phyloP scores from a whole-genome alignment of 1,140 invertebrate genomes.

The Steinernema khuongi region DNA sequence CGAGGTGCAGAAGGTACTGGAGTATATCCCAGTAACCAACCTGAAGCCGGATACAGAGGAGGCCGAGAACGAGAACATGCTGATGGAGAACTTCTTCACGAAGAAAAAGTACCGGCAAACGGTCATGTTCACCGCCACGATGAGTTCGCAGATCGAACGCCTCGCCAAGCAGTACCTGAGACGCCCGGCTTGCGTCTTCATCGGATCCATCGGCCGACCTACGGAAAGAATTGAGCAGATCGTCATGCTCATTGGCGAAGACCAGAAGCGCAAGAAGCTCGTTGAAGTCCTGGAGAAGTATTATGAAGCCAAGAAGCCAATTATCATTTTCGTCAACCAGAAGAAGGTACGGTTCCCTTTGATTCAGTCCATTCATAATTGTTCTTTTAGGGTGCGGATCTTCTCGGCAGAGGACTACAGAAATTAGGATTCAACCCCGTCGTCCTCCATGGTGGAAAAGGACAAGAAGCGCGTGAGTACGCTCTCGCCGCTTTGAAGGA shows the following conservation, averaged over 20 bases:
- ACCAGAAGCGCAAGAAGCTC: slow-evolving; percentile 74
- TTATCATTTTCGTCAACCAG: slow-evolving; percentile 99
- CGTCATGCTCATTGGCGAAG: slow-evolving; percentile 86
- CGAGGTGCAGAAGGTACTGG: slow-evolving; percentile 93
- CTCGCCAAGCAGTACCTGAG: slow-evolving; percentile 87
- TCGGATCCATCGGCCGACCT: slow-evolving; percentile 95
- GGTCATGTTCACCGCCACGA: slow-evolving; percentile 99
- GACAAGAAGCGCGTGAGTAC: slow-evolving; percentile 97
- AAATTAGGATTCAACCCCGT: slow-evolving; percentile 93
- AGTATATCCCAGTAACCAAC: slow-evolving; percentile 97
- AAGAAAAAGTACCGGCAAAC: slow-evolving; percentile 98
- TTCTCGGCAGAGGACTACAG: slow-evolving; percentile 89
- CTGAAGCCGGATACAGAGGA: slow-evolving; percentile 96
- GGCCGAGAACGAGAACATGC: slow-evolving; percentile 84
- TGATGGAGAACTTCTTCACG: slow-evolving; percentile 78
- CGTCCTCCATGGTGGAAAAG: slow-evolving; percentile 97
- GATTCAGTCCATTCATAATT: not conserved
- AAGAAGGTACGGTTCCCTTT: slow-evolving; percentile 69
- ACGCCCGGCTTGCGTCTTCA: slow-evolving; percentile 93
- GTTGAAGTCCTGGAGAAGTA: slow-evolving; percentile 66
- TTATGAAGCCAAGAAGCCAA: slow-evolving; percentile 71
- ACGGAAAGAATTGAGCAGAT: slow-evolving; percentile 96
- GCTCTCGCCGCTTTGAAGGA: slow-evolving; percentile 89
- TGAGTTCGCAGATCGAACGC: slow-evolving; percentile 94
- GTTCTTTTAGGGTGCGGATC: slow-evolving; percentile 76